Evolutionary conservation across 2,888 invertebrate genomes (phyloP), one percentile per base, ranked within the genome.

Genomic region (Brachycybe producta): DNA sequence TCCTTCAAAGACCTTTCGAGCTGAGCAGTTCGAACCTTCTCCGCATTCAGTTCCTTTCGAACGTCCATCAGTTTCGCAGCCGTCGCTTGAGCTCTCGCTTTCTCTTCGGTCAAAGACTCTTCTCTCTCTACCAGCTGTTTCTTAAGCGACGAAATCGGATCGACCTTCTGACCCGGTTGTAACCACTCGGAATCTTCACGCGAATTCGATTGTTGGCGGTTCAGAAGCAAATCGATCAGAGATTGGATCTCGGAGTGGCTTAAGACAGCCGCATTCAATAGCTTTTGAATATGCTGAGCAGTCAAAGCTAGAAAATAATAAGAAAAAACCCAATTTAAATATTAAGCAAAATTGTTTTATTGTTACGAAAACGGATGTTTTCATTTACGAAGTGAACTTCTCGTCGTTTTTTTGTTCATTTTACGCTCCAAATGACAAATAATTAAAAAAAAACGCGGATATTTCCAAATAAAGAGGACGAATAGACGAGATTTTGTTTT

Each of bases 161-260:
- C 90, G 43, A 64, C 63, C 53, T 64, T 65, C 57, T 82, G 79
- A 45, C 82, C 79, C 36, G 83, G 83, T 77, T 81, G 62, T 23
- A 60, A 58, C 87, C 87, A 87, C 62, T 88, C 87, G 62, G 82
- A 78, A 57, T 79, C 74, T 26, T 67, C 65, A 0, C 81, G 78
- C 57, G 78, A 73, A 55, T 80, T 80, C 65, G 80, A 81, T 65
- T 84, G 80, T 66, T 88, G 88, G 65, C 87, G 87, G 71, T 88
- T 87, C 59, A 91, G 74, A 60, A 92, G 74, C 57, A 84, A 79
- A 67, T 92, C 88, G 59, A 90, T 88, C 51, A 91, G 75, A 58
- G 82, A 78, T 71, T 91, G 91, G 58, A 88, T 82, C 70, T 92
- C 91, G 52, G 77, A 80, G 59, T 85, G 84, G 56, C 84, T 84